Evolutionary conservation across 2,888 invertebrate species (phyloP).

Genomic region (Fragum sueziense): DNA sequence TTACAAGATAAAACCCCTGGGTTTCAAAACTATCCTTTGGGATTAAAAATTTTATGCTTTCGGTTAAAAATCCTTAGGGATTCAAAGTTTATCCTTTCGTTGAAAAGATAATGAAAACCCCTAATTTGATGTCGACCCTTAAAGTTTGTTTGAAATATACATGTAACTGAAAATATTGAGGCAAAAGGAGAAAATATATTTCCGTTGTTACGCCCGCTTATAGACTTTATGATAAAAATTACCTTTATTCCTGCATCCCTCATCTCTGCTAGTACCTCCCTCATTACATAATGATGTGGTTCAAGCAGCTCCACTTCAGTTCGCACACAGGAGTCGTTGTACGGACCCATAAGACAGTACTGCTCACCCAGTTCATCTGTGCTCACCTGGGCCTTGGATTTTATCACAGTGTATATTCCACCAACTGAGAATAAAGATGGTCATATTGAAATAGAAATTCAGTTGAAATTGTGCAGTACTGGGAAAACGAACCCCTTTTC

Average conservation of each 20-base stretch:
- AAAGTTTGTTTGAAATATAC: too few species aligned
- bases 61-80: too few species aligned
- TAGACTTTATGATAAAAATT: slow-evolving; percentile 15
- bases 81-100: too few species aligned
- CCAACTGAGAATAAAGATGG: slow-evolving; percentile 97
- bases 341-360: slow-evolving; percentile 96
- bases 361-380: slow-evolving; percentile 99
- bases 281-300: slow-evolving; percentile 86
- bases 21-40: too few species aligned
- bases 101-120: too few species aligned
- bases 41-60: too few species aligned
- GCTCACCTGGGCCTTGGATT: slow-evolving; percentile 98
- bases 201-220: not conserved
- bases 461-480: too few species aligned
- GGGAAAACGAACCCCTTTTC: too few species aligned
- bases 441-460: too few species aligned
- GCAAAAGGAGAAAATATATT: not conserved
- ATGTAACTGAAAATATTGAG: not conserved
- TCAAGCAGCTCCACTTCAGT: slow-evolving; percentile 97
- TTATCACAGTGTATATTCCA: slow-evolving; percentile 99
- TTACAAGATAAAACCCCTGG: too few species aligned
- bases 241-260: slow-evolving; percentile 94
- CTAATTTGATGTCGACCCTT: too few species aligned
- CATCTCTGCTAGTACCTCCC: slow-evolving; percentile 78
- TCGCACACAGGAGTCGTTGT: slow-evolving; percentile 95